phyloP scores from a whole-genome alignment of 1,140 invertebrate genomes.

The Drepana arcuata region DNA sequence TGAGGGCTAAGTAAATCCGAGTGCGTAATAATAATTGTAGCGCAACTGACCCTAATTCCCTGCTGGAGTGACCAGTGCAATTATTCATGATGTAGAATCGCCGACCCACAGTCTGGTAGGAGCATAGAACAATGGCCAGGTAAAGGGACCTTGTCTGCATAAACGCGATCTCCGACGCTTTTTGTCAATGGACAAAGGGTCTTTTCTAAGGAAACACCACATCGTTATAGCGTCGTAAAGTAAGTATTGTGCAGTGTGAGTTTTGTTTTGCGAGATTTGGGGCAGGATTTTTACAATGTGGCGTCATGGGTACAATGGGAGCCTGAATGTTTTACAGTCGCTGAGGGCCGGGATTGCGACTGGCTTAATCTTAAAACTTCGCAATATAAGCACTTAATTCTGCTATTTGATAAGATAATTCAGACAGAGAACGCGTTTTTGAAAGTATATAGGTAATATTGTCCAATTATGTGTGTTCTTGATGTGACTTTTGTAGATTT shows the following conservation, averaged over 20 bases:
- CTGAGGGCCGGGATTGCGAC: constrained; percentile 2
- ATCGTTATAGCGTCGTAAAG: constrained; percentile 68
- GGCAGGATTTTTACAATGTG: constrained; percentile 63
- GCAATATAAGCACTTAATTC: no score
- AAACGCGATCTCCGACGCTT: constrained; percentile 58
- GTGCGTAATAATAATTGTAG: constrained; percentile 56
- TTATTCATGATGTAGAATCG: constrained; percentile 60
- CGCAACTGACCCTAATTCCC: constrained; percentile 53
- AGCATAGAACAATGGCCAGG: constrained; percentile 56
- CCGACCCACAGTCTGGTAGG: constrained; percentile 53
- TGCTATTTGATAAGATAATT: no score
- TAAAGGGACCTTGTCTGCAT: constrained; percentile 55
- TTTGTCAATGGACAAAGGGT: constrained; percentile 65
- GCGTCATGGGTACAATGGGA: constrained; percentile 44
- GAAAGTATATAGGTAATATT: no score
- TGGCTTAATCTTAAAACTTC: background rate
- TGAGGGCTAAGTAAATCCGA: constrained; percentile 55
- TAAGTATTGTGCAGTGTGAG: constrained; percentile 57
- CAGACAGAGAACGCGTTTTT: no score
- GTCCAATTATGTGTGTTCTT: no score
- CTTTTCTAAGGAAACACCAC: constrained; percentile 67
- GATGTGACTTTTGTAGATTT: no score
- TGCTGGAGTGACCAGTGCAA: constrained; percentile 55
- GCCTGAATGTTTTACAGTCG: constrained; percentile 37
- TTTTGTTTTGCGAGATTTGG: constrained; percentile 66